These are phyloP conservation scores for Drosophila cardini DNA, from an alignment of 1,140 invertebrate genomes.

Conservation along the genomic window DNA sequence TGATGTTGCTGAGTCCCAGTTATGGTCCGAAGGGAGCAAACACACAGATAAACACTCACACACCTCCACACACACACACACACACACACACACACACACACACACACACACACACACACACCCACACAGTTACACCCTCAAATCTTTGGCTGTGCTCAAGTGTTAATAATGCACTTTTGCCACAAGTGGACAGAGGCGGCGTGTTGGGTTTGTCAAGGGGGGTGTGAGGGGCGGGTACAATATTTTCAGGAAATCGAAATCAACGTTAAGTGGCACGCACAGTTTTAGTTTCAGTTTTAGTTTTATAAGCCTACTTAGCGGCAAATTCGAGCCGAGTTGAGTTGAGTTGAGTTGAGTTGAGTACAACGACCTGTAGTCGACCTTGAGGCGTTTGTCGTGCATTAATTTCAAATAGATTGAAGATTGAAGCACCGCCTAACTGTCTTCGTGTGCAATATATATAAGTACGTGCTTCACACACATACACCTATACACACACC, in stretches of 20 bases:
- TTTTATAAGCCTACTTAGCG: conserved; percentile 45
- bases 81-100: background rate
- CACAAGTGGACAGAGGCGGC: background rate
- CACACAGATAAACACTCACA: background rate
- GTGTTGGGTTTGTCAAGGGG: background rate
- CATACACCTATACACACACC: conserved; percentile 10
- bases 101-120: background rate
- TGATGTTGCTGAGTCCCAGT: conserved; percentile 14
- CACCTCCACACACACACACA: conserved; percentile 5
- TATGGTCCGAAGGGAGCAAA: too few species aligned
- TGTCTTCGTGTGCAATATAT: conserved; percentile 69
- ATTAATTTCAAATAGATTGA: conserved; percentile 67
- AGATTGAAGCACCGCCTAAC: conserved; percentile 60
- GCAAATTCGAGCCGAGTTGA: background rate
- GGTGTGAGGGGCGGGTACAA: conserved; percentile 1
- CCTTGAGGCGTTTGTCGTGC: conserved; percentile 42
- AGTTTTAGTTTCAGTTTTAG: conserved; percentile 47
- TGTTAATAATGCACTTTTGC: conserved; percentile 73
- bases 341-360: background rate
- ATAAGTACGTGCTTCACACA: conserved; percentile 60
- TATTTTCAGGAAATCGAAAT: conserved; percentile 1
- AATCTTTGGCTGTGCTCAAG: conserved; percentile 47
- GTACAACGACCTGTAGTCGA: conserved; percentile 49
- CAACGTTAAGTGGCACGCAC: conserved; percentile 20
- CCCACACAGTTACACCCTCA: conserved; percentile 11